Conservation (phyloP, 1,140 invertebrate genomes). For the Aleiodes sp. region DNA sequence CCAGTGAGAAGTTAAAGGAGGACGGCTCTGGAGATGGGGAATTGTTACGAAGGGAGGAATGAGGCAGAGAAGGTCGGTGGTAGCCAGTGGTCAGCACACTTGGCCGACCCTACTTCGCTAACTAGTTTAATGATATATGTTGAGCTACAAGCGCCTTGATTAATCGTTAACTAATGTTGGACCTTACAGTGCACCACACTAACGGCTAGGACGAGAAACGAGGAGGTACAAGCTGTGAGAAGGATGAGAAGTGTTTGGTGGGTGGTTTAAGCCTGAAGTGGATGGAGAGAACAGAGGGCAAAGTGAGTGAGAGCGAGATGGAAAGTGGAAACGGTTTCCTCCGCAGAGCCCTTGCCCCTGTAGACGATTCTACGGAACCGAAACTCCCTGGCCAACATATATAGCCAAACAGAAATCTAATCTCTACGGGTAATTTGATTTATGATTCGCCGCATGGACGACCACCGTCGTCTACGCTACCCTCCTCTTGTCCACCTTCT, state of each 20-base stretch:
- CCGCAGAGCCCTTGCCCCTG: slow-evolving; percentile 23
- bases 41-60: slow-evolving; percentile 46
- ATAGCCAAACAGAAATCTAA: slow-evolving; percentile 62
- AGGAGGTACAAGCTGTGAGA: slow-evolving; percentile 26
- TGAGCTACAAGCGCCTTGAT: slow-evolving; percentile 68
- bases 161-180: slow-evolving; percentile 69
- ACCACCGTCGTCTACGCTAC: slow-evolving; percentile 14
- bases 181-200: slow-evolving; percentile 60
- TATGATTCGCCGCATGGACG: slow-evolving; percentile 46
- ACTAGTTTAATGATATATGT: slow-evolving; percentile 69
- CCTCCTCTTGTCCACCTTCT: slow-evolving; percentile 12
- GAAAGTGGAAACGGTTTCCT: slow-evolving; percentile 20
- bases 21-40: slow-evolving; percentile 34
- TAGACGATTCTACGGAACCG: slow-evolving; percentile 26
- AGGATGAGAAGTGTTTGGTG: slow-evolving; percentile 39
- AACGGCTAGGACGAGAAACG: slow-evolving; percentile 43
- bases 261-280: slow-evolving; percentile 39
- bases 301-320: slow-evolving; percentile 38
- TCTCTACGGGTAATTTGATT: slow-evolving; percentile 62
- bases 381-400: slow-evolving; percentile 32
- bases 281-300: slow-evolving; percentile 34
- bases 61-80: slow-evolving; percentile 34
- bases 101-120: slow-evolving; percentile 67
- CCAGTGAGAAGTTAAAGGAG: slow-evolving; percentile 7
- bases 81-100: slow-evolving; percentile 67